Base-by-base conservation (phyloP, 2,888 invertebrate species). In the Tachina grossa region DNA sequence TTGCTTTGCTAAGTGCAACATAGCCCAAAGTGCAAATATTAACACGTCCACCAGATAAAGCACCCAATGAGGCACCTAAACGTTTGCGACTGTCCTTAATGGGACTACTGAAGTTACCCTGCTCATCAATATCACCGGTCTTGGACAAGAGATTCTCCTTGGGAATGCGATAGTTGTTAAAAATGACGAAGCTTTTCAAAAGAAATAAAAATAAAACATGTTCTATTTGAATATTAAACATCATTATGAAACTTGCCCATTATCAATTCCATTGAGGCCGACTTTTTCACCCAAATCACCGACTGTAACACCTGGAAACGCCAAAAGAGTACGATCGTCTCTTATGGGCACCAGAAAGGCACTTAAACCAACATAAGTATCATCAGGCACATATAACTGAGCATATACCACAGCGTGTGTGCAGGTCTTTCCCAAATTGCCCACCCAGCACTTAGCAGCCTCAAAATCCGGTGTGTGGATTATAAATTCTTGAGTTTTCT, bases 251-350 rank as follows among this genome's bases (percentile, higher is more conserved):
- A 85, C 88, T 87, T 87, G 97, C 96, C 99, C 99, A 93, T 99
- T 99, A 91, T 99, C 99, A 55, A 98, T 93, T 3, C 98, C 98
- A 92, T 98, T 97, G 10, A 98, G 94, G 0, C 97, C 98, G 57
- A 97, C 94, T 93, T 99, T 99, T 91, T 97, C 96, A 0, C 99
- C 99, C 93, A 99, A 95, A 91, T 99, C 98, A 0, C 98, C 98
- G 0, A 98, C 96, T 0, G 94, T 95, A 0, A 99, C 95, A 0
- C 98, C 98, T 0, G 97, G 95, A 89, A 93, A 95, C 0, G 97
- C 94, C 74, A 94, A 90, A 89, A 97, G 91, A 0, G 97, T 97
- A 80, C 94, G 93, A 0, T 95, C 94, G 92, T 97, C 95, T 5
- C 98, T 93, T 84, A 99, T 94, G 0, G 97, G 97, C 14, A 97